These are phyloP conservation scores for Ctenosaura bakeri DNA, from an alignment of 2,797 vertebrate genomes.

Conservation along the genomic window DNA sequence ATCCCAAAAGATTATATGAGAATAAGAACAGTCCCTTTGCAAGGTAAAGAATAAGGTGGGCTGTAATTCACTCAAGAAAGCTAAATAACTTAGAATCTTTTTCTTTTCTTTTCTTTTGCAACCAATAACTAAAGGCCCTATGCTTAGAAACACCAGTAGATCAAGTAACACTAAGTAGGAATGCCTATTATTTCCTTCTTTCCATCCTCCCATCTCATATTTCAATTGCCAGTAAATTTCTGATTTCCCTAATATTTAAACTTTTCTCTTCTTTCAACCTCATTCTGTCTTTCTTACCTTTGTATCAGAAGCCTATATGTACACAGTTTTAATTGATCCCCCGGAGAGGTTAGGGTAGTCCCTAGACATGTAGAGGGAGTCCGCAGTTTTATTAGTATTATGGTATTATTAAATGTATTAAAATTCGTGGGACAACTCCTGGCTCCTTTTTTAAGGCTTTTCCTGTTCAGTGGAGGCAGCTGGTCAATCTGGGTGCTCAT, in stretches of 20 bases:
- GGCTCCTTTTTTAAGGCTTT: background rate
- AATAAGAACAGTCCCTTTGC: background rate
- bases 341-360: background rate
- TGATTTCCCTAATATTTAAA: background rate
- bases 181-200: background rate
- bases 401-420: too few species aligned
- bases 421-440: background rate
- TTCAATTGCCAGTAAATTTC: conserved; percentile 1
- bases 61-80: background rate
- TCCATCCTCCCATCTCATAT: background rate
- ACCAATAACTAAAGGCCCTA: background rate
- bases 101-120: background rate
- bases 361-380: background rate
- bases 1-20: background rate
- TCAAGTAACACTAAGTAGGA: background rate
- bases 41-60: background rate
- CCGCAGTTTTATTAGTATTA: too few species aligned
- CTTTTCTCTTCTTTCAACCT: background rate
- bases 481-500: background rate
- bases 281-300: background rate
- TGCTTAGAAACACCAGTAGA: conserved; percentile 3
- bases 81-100: background rate
- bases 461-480: background rate
- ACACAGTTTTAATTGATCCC: too few species aligned
- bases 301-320: too few species aligned